Conservation (phyloP, 37 sponge, comb jelly and placozoan genomes). For the Hexactinellida sp. region DNA sequence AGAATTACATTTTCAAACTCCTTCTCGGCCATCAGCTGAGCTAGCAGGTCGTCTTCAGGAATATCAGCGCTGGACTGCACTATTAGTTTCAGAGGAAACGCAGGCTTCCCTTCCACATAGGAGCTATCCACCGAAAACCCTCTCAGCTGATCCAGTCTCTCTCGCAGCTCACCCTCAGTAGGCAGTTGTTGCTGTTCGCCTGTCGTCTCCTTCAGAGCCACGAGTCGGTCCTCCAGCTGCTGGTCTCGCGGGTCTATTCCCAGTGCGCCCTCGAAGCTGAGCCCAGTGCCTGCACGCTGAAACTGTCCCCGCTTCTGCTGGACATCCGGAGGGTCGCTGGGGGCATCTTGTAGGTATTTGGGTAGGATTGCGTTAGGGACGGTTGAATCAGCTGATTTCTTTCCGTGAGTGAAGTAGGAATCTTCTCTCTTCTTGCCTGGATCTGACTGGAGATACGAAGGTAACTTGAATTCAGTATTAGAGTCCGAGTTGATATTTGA, state of each 20-base stretch:
- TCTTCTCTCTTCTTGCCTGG: neutral
- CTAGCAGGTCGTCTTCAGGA: constrained; percentile 16
- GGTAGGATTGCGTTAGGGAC: neutral
- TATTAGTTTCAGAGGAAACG: neutral
- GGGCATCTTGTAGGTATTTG: neutral
- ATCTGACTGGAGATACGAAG: neutral
- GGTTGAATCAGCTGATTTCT: neutral
- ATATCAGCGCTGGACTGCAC: neutral
- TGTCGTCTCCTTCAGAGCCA: neutral
- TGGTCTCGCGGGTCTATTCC: neutral
- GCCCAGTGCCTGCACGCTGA: neutral
- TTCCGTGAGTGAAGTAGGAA: neutral
- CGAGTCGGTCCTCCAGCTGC: neutral
- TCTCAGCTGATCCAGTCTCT: neutral
- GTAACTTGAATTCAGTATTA: neutral
- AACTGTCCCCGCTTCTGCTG: neutral
- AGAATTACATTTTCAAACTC: neutral
- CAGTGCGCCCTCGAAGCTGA: neutral
- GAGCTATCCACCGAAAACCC: constrained; percentile 4
- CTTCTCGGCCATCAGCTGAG: neutral
- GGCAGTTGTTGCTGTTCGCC: neutral
- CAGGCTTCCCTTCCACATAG: neutral
- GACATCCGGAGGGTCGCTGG: neutral
- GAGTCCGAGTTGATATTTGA: neutral
- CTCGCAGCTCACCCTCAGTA: neutral